Evolutionary conservation across 2,797 vertebrate genomes (phyloP).

Genomic region (Helicolenus hilgendorfi): DNA sequence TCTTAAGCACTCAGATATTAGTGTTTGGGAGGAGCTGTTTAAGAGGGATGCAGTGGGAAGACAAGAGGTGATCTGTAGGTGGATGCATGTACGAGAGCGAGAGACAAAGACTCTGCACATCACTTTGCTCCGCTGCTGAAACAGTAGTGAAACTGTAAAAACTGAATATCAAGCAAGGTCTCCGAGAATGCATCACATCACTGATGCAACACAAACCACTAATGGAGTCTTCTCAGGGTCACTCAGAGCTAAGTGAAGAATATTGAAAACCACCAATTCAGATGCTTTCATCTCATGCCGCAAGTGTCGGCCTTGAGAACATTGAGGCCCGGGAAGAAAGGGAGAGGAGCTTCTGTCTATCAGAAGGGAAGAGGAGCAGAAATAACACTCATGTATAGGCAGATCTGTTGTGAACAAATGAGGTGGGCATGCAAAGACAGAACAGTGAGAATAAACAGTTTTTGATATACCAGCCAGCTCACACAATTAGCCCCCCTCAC

Average conservation of each 20-base stretch:
- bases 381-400: neutral
- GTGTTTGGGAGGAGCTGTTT: neutral
- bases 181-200: constrained; percentile 23
- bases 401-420: neutral
- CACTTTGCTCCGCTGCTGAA: neutral
- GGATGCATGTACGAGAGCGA: neutral
- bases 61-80: neutral
- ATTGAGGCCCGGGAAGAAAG: neutral
- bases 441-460: neutral
- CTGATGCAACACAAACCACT: constrained; percentile 46
- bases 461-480: neutral
- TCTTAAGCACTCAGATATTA: neutral
- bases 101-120: neutral
- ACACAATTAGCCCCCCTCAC: neutral
- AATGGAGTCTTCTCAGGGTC: constrained; percentile 55
- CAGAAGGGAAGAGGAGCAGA: neutral
- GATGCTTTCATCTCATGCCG: constrained; percentile 48
- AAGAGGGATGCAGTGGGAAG: neutral
- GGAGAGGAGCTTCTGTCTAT: neutral
- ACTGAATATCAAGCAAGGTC: constrained; percentile 17
- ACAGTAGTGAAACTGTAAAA: neutral
- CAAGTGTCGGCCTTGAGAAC: constrained; percentile 43
- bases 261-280: constrained; percentile 45
- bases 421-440: neutral
- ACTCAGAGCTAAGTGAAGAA: constrained; percentile 34